phyloP scores from a whole-genome alignment of 1,140 invertebrate species.

The Brachionus angularis region DNA sequence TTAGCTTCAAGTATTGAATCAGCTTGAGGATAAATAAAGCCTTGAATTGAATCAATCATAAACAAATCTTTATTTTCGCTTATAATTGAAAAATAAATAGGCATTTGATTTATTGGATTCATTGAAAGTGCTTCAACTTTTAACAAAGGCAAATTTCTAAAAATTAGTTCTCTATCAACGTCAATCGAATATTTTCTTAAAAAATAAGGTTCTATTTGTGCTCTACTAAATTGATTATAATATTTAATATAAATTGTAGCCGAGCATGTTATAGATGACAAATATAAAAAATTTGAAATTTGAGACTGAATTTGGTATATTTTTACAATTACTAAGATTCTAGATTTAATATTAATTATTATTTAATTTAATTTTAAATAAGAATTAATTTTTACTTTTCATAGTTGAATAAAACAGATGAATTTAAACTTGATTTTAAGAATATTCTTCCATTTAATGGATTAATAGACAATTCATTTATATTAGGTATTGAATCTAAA shows the following conservation, averaged over 20 bases:
- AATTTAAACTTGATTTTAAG: neutral
- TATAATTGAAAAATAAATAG: neutral
- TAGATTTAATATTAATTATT: neutral
- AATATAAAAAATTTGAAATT: neutral
- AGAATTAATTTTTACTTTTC: neutral
- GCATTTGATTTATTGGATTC: neutral
- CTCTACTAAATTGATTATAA: neutral
- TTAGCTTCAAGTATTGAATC: neutral
- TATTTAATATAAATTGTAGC: constrained; percentile 26
- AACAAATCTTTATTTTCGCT: neutral
- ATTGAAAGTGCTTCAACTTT: constrained; percentile 33
- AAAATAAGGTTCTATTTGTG: neutral
- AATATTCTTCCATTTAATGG: constrained; percentile 1
- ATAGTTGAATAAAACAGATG: neutral
- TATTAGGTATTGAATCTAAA: neutral
- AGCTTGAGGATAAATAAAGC: neutral
- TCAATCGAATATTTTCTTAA: neutral
- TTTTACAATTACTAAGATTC: neutral
- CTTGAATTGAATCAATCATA: constrained; percentile 9
- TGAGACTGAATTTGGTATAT: constrained; percentile 6
- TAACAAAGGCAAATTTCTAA: neutral
- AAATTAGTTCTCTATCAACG: neutral
- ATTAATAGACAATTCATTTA: constrained; percentile 2
- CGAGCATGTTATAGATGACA: neutral
- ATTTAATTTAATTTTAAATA: neutral